phyloP scores from a whole-genome alignment of 1,140 invertebrate species.

The Spodoptera litura region DNA sequence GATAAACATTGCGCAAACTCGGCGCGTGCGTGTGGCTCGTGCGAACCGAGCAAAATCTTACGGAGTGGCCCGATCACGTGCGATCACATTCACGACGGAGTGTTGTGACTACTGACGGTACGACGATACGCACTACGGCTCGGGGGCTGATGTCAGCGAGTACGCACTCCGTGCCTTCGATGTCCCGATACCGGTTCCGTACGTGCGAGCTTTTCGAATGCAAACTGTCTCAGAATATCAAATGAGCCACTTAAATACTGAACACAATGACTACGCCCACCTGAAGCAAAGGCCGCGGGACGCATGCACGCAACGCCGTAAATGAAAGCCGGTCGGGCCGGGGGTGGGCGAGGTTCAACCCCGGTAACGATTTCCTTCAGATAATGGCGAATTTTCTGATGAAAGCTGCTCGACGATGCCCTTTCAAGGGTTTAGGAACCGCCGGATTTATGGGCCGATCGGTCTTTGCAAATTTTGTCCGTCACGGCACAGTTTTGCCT shows the following conservation, averaged over 20 bases:
- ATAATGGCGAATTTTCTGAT: constrained; percentile 85
- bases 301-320: constrained; percentile 83
- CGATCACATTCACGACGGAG: constrained; percentile 41
- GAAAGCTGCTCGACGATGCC: constrained; percentile 81
- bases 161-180: constrained; percentile 65
- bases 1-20: constrained; percentile 82
- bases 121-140: constrained; percentile 28
- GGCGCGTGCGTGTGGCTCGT: constrained; percentile 58
- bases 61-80: constrained; percentile 52
- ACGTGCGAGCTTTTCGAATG: constrained; percentile 81
- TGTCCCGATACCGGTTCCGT: constrained; percentile 69
- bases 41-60: constrained; percentile 52
- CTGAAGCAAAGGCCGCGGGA: constrained; percentile 80
- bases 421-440: constrained; percentile 82
- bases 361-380: constrained; percentile 84
- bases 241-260: constrained; percentile 85
- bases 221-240: constrained; percentile 85
- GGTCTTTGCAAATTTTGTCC: constrained; percentile 76
- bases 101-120: constrained; percentile 50
- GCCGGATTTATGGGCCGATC: constrained; percentile 79
- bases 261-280: constrained; percentile 82
- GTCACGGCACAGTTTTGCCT: constrained; percentile 69
- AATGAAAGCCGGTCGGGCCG: constrained; percentile 78
- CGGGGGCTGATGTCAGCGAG: constrained; percentile 36
- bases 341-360: constrained; percentile 76